Percentiles rank a stretch among this genome's conserved stretches.
Evolutionary conservation across 2,888 invertebrate genomes (phyloP).

Genomic region (Cheilosia soror): DNA sequence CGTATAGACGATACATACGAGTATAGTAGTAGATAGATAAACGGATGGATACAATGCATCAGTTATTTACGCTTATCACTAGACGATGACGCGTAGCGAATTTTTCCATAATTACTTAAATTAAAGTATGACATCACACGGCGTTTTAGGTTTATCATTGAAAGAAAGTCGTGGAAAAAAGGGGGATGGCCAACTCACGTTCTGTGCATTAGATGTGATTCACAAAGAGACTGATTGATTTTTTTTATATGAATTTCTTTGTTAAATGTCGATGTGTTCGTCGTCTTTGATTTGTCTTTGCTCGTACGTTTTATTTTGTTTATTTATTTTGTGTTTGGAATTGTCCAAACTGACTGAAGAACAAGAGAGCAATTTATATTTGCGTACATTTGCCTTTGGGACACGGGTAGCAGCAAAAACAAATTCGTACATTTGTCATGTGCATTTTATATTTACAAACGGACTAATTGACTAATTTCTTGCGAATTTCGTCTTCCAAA

Average conservation of each 20-base stretch:
- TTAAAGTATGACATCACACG: conserved; percentile 69
- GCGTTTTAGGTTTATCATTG: conserved; percentile 17
- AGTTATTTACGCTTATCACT: conserved; percentile 21
- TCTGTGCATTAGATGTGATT: conserved; percentile 35
- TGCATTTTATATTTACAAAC: conserved; percentile 38
- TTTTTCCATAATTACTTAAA: conserved; percentile 58
- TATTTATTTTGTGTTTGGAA: conserved; percentile 24
- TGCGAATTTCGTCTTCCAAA: background rate
- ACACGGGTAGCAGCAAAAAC: background rate
- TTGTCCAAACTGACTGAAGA: conserved; percentile 18
- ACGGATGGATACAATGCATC: conserved; percentile 20
- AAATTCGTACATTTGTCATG: conserved; percentile 16
- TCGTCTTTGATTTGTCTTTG: background rate
- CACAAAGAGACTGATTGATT: conserved; percentile 7
- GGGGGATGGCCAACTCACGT: conserved; percentile 16
- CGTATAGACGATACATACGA: background rate
- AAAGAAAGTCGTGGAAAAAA: background rate
- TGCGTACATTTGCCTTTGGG: background rate
- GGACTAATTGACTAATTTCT: conserved; percentile 45
- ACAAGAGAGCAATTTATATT: background rate
- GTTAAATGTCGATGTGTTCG: background rate
- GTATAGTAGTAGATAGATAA: background rate
- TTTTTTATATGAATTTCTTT: conserved; percentile 4
- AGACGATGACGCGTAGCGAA: conserved; percentile 34
- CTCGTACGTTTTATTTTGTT: conserved; percentile 17